Conservation (phyloP, 2,797 vertebrate species). For the Anabacerthia variegaticeps region DNA sequence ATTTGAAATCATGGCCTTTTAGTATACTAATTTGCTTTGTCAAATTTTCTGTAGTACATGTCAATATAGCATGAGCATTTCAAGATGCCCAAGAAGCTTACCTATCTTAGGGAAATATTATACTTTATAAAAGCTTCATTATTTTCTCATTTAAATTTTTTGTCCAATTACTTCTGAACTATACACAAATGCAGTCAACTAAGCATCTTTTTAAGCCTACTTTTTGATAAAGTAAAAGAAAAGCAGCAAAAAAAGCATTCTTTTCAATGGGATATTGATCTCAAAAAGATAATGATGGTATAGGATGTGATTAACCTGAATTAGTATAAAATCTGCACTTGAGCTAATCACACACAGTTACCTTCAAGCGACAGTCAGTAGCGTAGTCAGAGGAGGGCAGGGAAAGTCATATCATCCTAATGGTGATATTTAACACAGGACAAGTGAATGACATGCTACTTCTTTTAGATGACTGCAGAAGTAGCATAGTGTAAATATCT, state of each 20-base stretch:
- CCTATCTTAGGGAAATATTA: neutral
- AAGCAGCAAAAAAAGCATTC: neutral
- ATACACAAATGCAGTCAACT: neutral
- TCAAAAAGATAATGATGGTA: neutral
- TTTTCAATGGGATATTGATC: neutral
- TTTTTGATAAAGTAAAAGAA: neutral
- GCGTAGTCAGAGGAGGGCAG: neutral
- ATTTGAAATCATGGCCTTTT: neutral
- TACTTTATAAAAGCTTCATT: neutral
- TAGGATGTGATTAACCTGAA: neutral
- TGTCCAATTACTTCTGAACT: neutral
- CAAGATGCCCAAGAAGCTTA: neutral
- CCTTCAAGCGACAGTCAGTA: accelerated
- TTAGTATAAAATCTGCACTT: neutral
- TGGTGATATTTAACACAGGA: neutral
- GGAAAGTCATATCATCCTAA: neutral
- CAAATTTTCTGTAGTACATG: neutral
- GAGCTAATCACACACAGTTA: neutral
- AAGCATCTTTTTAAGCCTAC: neutral
- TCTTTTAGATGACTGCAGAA: neutral
- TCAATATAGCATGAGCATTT: neutral
- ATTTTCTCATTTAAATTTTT: neutral
- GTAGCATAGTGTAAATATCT: neutral
- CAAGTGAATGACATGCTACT: accelerated
- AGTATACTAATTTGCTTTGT: neutral